phyloP scores from a whole-genome alignment of 2,113 vertebrate species.

The Melanostigma gelatinosum region DNA sequence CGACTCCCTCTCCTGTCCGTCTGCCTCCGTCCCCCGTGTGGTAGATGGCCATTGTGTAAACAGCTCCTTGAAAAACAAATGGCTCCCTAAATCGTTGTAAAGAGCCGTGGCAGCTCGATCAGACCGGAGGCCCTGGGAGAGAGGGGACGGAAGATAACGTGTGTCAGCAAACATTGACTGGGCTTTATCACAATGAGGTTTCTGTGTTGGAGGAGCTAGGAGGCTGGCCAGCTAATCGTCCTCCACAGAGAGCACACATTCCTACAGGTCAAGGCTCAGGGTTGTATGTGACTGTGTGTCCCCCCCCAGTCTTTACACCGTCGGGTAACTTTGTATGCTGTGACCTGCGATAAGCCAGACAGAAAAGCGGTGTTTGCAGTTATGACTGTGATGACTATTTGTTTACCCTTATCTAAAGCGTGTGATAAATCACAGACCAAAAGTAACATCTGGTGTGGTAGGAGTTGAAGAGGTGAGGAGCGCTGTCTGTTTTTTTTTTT shows the following conservation, averaged over 20 bases:
- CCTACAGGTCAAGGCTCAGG: constrained; percentile 77
- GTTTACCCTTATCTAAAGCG: constrained; percentile 77
- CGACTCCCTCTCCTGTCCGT: constrained; percentile 37
- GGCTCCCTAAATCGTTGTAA: constrained; percentile 76
- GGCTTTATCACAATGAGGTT: constrained; percentile 81
- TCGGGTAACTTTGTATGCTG: constrained; percentile 68
- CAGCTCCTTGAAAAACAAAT: constrained; percentile 78
- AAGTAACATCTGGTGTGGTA: constrained; percentile 76
- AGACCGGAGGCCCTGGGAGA: constrained; percentile 59
- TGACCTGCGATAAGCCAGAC: constrained; percentile 76
- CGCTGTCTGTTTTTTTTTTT: constrained; percentile 1
- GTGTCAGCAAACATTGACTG: constrained; percentile 82
- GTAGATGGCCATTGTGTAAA: constrained; percentile 75
- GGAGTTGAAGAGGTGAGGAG: constrained; percentile 48
- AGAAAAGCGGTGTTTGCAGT: constrained; percentile 76
- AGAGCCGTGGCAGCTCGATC: constrained; percentile 71
- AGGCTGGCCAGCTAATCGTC: constrained; percentile 70
- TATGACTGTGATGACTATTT: constrained; percentile 81
- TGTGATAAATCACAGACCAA: constrained; percentile 73
- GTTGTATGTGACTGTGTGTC: constrained; percentile 49
- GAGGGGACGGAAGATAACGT: constrained; percentile 73
- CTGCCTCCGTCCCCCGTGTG: constrained; percentile 43
- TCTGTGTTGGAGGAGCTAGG: constrained; percentile 70
- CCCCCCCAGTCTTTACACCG: constrained; percentile 27
- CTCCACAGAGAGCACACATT: constrained; percentile 73